Conservation (phyloP, 2,888 invertebrate species). For the Tipula unca region DNA sequence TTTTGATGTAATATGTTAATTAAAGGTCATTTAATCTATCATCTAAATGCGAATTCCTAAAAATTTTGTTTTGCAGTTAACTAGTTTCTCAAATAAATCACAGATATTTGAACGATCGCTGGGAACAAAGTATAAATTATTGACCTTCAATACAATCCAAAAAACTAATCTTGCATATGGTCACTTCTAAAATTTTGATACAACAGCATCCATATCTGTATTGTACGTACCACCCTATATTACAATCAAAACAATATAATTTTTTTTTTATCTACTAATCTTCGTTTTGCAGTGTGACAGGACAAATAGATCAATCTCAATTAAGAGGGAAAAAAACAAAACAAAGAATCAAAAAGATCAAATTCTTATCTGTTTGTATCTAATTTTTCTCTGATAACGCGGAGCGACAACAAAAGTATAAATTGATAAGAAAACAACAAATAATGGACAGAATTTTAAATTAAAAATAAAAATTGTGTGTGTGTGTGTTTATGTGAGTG, state of each 20-base stretch:
- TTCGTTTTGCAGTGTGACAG: background rate
- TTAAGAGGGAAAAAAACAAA: background rate
- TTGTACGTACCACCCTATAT: background rate
- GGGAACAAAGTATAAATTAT: too few species aligned
- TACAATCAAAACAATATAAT: background rate
- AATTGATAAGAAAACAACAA: conserved; percentile 8
- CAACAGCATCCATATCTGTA: background rate
- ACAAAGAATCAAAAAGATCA: background rate
- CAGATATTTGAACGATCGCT: too few species aligned
- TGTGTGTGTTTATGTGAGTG: background rate
- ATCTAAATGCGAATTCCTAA: too few species aligned
- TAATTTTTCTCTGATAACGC: background rate
- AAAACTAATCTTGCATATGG: too few species aligned
- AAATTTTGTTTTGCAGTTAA: too few species aligned
- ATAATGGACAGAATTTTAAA: conserved; percentile 8
- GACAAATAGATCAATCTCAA: background rate
- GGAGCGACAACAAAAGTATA: background rate
- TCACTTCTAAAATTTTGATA: too few species aligned
- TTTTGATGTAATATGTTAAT: too few species aligned
- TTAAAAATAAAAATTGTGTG: background rate
- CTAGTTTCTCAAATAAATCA: too few species aligned
- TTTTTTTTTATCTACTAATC: background rate
- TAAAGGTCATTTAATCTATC: too few species aligned
- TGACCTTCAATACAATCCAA: too few species aligned
- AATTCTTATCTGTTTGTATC: background rate